These are phyloP conservation scores for Cromileptes altivelis DNA, from an alignment of 2,113 vertebrate species.

Conservation along the genomic window DNA sequence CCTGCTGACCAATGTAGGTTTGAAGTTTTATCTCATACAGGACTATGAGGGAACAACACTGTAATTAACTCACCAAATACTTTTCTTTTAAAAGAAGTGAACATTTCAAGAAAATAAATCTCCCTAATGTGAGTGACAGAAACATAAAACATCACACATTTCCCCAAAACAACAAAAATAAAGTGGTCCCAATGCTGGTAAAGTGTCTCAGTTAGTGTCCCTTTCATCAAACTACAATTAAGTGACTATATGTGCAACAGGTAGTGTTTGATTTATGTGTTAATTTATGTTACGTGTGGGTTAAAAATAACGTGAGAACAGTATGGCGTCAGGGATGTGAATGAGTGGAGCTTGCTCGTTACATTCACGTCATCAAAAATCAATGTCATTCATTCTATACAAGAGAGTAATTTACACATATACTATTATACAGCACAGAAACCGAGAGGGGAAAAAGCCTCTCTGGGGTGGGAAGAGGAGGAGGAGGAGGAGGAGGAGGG, in stretches of 20 bases:
- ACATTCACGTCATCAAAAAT: slow-evolving; percentile 75
- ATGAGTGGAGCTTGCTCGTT: slow-evolving; percentile 58
- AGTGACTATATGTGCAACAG: slow-evolving; percentile 59
- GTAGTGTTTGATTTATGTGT: slow-evolving; percentile 34
- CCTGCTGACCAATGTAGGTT: neutral
- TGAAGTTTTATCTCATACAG: neutral
- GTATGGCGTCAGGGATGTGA: slow-evolving; percentile 7
- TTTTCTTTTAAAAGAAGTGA: slow-evolving; percentile 10
- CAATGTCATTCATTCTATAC: slow-evolving; percentile 72
- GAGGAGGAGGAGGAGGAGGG: no score
- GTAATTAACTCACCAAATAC: slow-evolving; percentile 22
- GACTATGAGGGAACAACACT: slow-evolving; percentile 1
- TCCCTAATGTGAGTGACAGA: slow-evolving; percentile 10
- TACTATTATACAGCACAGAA: slow-evolving; percentile 70
- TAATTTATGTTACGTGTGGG: slow-evolving; percentile 17
- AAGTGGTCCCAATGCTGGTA: slow-evolving; percentile 56
- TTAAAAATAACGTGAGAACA: slow-evolving; percentile 23
- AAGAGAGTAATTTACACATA: slow-evolving; percentile 76
- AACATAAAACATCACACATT: slow-evolving; percentile 7
- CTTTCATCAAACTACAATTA: slow-evolving; percentile 67
- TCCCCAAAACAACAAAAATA: neutral
- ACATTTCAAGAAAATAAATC: slow-evolving; percentile 45
- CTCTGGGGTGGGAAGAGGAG: slow-evolving; percentile 9
- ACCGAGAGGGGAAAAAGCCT: slow-evolving; percentile 51
- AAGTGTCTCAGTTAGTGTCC: slow-evolving; percentile 66